A percentile compares a stretch with the other conserved stretches of the same genome.
Conservation (phyloP, 2,113 vertebrate genomes). For the Aphelocoma coerulescens region DNA sequence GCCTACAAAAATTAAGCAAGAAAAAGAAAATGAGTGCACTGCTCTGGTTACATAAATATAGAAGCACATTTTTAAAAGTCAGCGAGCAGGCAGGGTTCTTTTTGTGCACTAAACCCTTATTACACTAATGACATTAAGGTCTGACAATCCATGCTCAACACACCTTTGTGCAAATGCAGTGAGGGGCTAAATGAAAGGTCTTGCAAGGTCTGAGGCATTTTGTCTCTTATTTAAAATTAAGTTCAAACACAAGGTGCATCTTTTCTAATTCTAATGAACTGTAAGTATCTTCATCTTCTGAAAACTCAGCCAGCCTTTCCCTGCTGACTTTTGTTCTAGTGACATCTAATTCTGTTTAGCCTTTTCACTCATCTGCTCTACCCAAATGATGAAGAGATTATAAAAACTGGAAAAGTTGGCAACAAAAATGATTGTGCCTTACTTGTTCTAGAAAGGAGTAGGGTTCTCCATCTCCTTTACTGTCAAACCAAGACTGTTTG, state of each 20-base stretch:
- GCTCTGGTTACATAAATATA: neutral
- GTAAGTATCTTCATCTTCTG: neutral
- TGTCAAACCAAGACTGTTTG: neutral
- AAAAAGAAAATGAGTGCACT: neutral
- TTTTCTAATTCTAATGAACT: neutral
- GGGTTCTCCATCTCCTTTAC: neutral
- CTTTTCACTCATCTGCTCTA: neutral
- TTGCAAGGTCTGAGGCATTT: neutral
- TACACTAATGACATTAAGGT: neutral
- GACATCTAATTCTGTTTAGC: neutral
- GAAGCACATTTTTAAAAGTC: neutral
- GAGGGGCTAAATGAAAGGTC: neutral
- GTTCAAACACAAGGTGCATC: neutral
- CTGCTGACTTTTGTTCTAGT: neutral
- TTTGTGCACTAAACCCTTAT: constrained; percentile 33
- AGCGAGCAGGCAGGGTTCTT: neutral
- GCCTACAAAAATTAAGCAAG: constrained; percentile 68
- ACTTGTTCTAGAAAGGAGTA: neutral
- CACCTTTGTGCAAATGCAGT: neutral
- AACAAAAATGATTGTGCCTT: neutral
- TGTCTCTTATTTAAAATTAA: neutral
- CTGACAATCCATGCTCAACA: neutral
- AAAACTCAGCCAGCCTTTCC: neutral
- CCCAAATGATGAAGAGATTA: neutral
- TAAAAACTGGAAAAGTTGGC: neutral